Percentiles rank a stretch among this genome's conserved stretches.
Evolutionary conservation across 2,888 invertebrate genomes (phyloP).

Genomic region (Drosophila gaucha): DNA sequence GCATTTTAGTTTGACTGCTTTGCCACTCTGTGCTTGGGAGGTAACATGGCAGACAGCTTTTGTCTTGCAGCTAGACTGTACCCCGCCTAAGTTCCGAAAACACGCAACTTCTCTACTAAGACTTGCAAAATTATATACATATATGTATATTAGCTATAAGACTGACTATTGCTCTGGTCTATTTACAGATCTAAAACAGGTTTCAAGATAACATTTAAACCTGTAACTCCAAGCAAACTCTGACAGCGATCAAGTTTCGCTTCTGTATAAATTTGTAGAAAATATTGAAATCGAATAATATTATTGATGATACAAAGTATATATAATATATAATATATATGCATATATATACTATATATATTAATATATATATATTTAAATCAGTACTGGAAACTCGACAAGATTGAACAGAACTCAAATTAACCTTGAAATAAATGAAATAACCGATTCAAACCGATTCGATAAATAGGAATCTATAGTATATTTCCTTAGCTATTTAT

Average conservation of each 20-base stretch:
- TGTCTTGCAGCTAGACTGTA: not conserved
- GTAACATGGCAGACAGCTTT: conserved; percentile 3
- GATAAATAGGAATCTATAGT: no score
- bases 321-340: no score
- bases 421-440: not conserved
- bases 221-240: not conserved
- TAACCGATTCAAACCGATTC: not conserved
- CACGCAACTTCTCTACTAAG: no score
- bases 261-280: not conserved
- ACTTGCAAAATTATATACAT: not conserved
- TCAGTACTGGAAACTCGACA: no score
- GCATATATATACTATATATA: no score
- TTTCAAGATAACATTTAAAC: not conserved
- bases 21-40: no score
- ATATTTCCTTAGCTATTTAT: no score
- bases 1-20: conserved; percentile 4
- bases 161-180: conserved; percentile 4
- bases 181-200: not conserved
- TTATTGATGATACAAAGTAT: not conserved
- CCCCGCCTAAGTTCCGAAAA: no score
- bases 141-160: not conserved
- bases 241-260: not conserved
- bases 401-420: no score
- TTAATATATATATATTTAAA: no score
- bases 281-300: not conserved